Evolutionary conservation across 2,797 vertebrate species (phyloP).

Genomic region (Crocidura indochinensis): DNA sequence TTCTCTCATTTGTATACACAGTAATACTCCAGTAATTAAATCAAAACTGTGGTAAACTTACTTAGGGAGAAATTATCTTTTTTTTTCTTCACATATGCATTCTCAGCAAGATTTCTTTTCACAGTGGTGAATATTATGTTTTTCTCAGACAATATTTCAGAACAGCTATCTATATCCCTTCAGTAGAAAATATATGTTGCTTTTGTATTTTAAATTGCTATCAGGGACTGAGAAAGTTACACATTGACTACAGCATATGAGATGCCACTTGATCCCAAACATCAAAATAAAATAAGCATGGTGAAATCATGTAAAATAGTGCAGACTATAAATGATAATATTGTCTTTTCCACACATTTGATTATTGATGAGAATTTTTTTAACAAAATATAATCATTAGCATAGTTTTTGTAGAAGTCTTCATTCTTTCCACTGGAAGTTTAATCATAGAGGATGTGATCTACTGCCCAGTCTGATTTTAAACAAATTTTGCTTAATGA

Average conservation of each 20-base stretch:
- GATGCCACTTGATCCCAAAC: too few species aligned
- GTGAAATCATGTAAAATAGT: too few species aligned
- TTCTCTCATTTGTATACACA: neutral
- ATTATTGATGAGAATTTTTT: too few species aligned
- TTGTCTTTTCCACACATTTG: too few species aligned
- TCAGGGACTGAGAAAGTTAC: too few species aligned
- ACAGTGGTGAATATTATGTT: constrained; percentile 25
- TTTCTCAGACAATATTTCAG: constrained; percentile 75
- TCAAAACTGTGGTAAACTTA: neutral
- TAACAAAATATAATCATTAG: too few species aligned
- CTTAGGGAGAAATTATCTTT: neutral
- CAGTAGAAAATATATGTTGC: constrained; percentile 52
- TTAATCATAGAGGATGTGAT: neutral
- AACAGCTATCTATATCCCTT: constrained; percentile 60
- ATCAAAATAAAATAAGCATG: too few species aligned
- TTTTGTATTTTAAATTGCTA: constrained; percentile 68
- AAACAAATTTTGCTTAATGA: neutral
- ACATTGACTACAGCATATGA: too few species aligned
- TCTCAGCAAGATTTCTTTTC: constrained; percentile 27
- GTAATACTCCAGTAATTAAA: neutral
- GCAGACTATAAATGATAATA: too few species aligned
- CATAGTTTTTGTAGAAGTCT: neutral
- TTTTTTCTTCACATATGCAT: neutral
- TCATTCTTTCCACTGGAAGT: neutral
- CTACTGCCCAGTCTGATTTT: neutral